Evolutionary conservation across 2,888 invertebrate genomes (phyloP).

Genomic region (Linhomoeus sp.): DNA sequence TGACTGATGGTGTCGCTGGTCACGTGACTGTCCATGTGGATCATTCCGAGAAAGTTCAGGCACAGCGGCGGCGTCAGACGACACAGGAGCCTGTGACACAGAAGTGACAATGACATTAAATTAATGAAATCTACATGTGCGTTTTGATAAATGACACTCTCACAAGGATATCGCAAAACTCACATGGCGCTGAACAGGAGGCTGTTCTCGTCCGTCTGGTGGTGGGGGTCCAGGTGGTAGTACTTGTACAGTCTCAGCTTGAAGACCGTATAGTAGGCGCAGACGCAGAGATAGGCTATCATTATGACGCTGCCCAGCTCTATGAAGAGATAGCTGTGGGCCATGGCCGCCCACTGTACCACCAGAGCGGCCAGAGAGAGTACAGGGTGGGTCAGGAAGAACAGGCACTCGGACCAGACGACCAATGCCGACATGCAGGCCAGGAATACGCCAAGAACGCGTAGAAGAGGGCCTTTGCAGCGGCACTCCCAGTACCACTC

Average conservation of each 20-base stretch:
- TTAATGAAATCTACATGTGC: too few relatives aligned
- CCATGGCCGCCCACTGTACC: conserved; percentile 53
- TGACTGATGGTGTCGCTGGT: conserved; percentile 16
- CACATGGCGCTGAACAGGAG: conserved; percentile 93
- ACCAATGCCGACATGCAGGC: conserved; percentile 64
- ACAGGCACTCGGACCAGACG: conserved; percentile 98
- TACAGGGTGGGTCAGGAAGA: conserved; percentile 75
- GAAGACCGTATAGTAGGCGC: conserved; percentile 91
- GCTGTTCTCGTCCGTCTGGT: conserved; percentile 95
- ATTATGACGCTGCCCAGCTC: too few relatives aligned
- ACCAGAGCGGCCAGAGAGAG: conserved; percentile 90
- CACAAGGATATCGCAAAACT: too few relatives aligned
- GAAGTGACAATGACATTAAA: too few relatives aligned
- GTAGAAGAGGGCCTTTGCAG: conserved; percentile 52
- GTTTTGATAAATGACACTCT: too few relatives aligned
- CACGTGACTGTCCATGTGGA: conserved; percentile 73
- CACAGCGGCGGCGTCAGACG: conserved; percentile 93
- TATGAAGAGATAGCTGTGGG: conserved; percentile 77
- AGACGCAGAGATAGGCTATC: conserved; percentile 86
- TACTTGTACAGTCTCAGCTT: conserved; percentile 85
- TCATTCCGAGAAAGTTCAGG: conserved; percentile 84
- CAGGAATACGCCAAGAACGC: conserved; percentile 40
- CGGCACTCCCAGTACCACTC: conserved; percentile 96
- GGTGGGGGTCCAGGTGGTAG: conserved; percentile 88
- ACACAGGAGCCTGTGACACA: conserved; percentile 44